Base-by-base conservation (phyloP, 2,797 vertebrate species). In the Echeneis naucrates region DNA sequence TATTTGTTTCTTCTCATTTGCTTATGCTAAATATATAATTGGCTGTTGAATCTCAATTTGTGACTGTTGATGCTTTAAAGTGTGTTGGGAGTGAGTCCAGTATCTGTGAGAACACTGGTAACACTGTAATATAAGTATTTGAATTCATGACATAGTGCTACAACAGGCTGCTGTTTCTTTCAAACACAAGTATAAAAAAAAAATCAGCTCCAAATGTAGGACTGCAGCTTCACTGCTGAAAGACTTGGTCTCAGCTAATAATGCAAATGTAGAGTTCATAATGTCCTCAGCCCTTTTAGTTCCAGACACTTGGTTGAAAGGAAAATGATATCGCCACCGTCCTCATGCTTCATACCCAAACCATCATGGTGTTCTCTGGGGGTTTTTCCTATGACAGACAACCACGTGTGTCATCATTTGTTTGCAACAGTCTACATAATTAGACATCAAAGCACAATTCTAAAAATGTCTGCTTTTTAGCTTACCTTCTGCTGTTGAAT, bases 401-500 rank as follows among this genome's bases (percentile, higher is more conserved):
- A 71, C 16, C 35, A 9, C 37, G 9, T n/a, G 5, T 7, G 14
- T 40, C 19, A 62, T 35, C 0, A 13, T 55, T 53, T 35, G 0
- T 30, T 52, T 4, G 33, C 1, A 35, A 26, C 4, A 33, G 23
- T 38, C 4, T 0, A 17, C 30, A 1, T 42, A 19, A 52, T 50
- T 4, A 16, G 8, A 62, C 19, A 60, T 2, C 9, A 32, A 24
- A 33, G 7, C 21, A 32, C 54, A 14, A 59, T 44, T 47, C 10
- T 60, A 11, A 42, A 74, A 14, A 50, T 42, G 30, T 30, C 13
- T 24, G 5, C 8, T 5, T 21, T 60, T 0, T 5, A 26, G 23
- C 59, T 82, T 87, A 97, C 96, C 94, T 82, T 93, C 78, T 92
- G 94, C 68, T 95, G 94, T 62, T 96, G 92, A 42, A 96, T 95